Evolutionary conservation across 2,113 vertebrate species (phyloP).

Genomic region (Accipiter cooperii): DNA sequence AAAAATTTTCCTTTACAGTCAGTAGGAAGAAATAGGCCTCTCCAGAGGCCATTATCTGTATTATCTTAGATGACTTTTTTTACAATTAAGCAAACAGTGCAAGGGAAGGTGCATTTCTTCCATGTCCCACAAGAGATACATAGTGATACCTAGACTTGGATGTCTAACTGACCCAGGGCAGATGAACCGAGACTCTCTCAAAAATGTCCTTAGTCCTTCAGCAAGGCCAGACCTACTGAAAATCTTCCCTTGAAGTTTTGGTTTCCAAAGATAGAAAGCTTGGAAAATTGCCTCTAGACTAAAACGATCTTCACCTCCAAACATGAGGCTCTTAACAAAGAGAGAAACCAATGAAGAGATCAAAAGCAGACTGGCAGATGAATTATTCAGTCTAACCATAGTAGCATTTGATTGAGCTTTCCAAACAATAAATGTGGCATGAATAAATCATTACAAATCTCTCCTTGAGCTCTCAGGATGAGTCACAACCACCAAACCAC

Average conservation of each 20-base stretch:
- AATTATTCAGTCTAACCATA: not conserved
- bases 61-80: not conserved
- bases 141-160: too few species aligned
- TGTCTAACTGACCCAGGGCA: rapidly evolving
- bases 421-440: constrained; percentile 27
- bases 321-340: not conserved
- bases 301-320: not conserved
- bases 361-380: not conserved
- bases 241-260: not conserved
- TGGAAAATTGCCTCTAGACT: not conserved
- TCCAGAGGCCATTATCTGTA: not conserved
- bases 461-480: not conserved
- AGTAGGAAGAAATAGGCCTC: not conserved
- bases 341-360: not conserved
- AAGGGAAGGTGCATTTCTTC: not conserved
- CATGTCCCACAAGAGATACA: rapidly evolving
- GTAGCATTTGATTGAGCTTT: not conserved
- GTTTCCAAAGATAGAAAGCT: not conserved
- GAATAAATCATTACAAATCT: constrained; percentile 34
- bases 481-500: constrained; percentile 33
- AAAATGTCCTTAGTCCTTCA: not conserved
- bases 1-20: not conserved
- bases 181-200: rapidly evolving
- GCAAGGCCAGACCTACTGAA: not conserved
- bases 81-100: not conserved